phyloP scores from a whole-genome alignment of 2,888 invertebrate genomes.

The Acrobasis consociella region DNA sequence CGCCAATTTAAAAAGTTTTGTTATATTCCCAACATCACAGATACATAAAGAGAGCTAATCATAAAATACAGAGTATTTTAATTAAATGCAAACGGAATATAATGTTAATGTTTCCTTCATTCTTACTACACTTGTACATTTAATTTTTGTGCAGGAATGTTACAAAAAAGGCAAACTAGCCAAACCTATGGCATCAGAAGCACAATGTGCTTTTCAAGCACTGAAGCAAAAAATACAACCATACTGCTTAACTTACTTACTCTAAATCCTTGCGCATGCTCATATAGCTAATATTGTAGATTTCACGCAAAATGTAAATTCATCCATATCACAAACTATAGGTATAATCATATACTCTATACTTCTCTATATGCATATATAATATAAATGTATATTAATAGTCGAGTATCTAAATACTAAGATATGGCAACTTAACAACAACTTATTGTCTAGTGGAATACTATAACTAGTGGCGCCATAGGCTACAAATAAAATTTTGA shows the following conservation, averaged over 20 bases:
- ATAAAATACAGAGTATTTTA: slow-evolving; percentile 16
- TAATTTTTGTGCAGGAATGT: slow-evolving; percentile 6
- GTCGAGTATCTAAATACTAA: slow-evolving; percentile 79
- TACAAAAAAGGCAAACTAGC: neutral
- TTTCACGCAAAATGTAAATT: slow-evolving; percentile 77
- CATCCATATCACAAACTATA: slow-evolving; percentile 81
- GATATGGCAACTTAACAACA: slow-evolving; percentile 81
- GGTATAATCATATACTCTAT: slow-evolving; percentile 69
- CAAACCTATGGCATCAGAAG: no score
- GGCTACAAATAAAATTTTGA: slow-evolving; percentile 24
- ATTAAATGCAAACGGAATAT: slow-evolving; percentile 16
- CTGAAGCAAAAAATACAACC: no score
- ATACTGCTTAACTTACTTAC: neutral
- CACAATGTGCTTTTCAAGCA: no score
- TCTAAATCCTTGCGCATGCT: slow-evolving; percentile 5
- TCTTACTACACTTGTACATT: neutral
- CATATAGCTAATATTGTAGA: slow-evolving; percentile 60
- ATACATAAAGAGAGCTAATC: slow-evolving; percentile 19
- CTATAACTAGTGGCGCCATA: slow-evolving; percentile 43
- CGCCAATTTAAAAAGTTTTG: no score
- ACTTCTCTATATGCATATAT: slow-evolving; percentile 62
- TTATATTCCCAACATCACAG: neutral
- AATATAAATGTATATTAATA: slow-evolving; percentile 63
- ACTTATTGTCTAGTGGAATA: slow-evolving; percentile 82
- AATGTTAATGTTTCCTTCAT: neutral